Conservation (phyloP, 2,888 invertebrate species). For the Stenodema calcarata region DNA sequence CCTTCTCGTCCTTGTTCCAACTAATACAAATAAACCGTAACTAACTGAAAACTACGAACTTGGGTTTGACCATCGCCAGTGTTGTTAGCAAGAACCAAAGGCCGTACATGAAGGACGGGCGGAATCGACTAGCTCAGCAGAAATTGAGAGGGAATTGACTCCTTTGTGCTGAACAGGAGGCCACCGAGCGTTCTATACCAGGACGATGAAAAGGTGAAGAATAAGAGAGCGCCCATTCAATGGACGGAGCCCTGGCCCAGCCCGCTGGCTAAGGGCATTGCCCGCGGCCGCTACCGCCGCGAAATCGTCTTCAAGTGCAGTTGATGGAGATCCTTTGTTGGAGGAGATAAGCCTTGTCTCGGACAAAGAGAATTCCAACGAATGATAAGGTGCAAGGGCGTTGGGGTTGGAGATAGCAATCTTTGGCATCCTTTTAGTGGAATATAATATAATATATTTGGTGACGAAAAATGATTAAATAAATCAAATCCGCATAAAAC, state of each 20-base stretch:
- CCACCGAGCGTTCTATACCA: neutral
- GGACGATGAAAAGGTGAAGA: neutral
- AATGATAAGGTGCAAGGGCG: no score
- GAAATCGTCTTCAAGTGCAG: neutral
- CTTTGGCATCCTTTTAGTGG: no score
- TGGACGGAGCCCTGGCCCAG: neutral
- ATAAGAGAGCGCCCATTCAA: neutral
- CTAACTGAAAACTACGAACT: neutral
- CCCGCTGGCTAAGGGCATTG: neutral
- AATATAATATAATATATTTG: no score
- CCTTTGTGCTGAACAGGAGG: neutral
- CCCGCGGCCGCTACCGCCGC: neutral
- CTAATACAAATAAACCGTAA: no score
- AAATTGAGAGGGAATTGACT: neutral
- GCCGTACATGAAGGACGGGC: neutral
- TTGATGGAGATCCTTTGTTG: neutral
- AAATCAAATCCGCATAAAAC: no score
- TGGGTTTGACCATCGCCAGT: neutral
- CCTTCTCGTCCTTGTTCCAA: no score
- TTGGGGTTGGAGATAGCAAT: no score
- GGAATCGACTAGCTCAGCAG: neutral
- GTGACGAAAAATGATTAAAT: no score
- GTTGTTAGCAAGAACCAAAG: neutral
- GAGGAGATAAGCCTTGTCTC: neutral
- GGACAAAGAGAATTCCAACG: no score